Conservation (phyloP, 2,888 invertebrate genomes). For the Caenorhabditis sp. region DNA sequence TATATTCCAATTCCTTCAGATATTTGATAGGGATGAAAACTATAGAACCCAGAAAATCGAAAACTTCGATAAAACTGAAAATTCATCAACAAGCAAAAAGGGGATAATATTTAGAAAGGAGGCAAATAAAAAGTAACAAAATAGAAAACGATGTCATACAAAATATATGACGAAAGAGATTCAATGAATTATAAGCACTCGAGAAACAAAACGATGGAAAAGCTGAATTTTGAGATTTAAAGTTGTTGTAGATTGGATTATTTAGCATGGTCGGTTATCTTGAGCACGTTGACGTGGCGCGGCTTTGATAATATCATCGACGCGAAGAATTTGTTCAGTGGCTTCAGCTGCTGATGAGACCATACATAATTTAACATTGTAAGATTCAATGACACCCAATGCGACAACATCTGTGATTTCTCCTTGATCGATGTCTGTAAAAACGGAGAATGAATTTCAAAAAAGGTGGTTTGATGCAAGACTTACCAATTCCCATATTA, state of each 20-base stretch:
- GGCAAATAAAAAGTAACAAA: slow-evolving; percentile 23
- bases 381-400: slow-evolving; percentile 93
- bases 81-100: slow-evolving; percentile 34
- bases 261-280: slow-evolving; percentile 68
- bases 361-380: slow-evolving; percentile 94
- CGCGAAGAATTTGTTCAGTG: slow-evolving; percentile 92
- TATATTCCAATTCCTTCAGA: too few species aligned
- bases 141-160: too few species aligned
- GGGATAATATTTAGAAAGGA: slow-evolving; percentile 5
- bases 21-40: too few species aligned
- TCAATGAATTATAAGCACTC: slow-evolving; percentile 38
- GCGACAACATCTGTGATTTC: slow-evolving; percentile 87
- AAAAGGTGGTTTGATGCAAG: too few species aligned
- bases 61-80: slow-evolving; percentile 7
- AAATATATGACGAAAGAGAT: too few species aligned
- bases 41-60: not conserved
- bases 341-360: slow-evolving; percentile 79
- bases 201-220: slow-evolving; percentile 7
- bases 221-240: slow-evolving; percentile 16
- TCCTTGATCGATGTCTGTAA: slow-evolving; percentile 86
- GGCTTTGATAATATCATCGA: slow-evolving; percentile 90
- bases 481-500: slow-evolving; percentile 82
- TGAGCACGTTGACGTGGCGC: slow-evolving; percentile 64
- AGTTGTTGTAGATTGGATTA: not conserved
- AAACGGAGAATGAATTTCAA: too few species aligned